These are phyloP conservation scores for Nasonovia ribisnigri DNA, from an alignment of 2,888 invertebrate species.

Conservation along the genomic window DNA sequence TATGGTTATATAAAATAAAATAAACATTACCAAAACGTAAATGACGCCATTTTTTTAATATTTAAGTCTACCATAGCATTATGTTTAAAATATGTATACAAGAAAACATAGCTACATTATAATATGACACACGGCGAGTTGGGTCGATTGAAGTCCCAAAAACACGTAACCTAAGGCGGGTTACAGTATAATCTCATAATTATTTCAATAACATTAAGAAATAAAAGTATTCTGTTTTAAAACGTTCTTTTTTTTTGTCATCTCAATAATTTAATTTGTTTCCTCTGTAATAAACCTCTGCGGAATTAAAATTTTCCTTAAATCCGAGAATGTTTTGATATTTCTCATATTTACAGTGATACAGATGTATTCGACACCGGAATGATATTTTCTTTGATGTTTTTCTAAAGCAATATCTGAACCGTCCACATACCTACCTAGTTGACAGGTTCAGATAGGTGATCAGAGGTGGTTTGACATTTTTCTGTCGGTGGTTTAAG, in stretches of 20 bases:
- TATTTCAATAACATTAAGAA: neutral
- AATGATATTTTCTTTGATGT: neutral
- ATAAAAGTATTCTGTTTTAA: neutral
- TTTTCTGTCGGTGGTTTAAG: neutral
- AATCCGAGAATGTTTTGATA: neutral
- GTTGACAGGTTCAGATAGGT: no score
- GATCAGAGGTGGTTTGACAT: neutral
- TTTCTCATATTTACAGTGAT: neutral
- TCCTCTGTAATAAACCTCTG: neutral
- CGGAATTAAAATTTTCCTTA: neutral
- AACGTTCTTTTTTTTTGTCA: neutral
- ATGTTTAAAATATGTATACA: neutral
- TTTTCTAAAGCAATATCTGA: neutral
- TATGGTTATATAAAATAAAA: neutral
- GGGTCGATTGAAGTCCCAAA: neutral
- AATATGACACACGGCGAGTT: neutral
- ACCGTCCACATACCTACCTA: no score
- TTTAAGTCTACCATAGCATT: neutral
- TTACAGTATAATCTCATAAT: neutral
- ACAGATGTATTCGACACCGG: neutral
- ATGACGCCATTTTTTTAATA: neutral
- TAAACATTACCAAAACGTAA: neutral
- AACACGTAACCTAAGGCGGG: neutral
- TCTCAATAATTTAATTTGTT: neutral
- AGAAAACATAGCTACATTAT: neutral